Conservation (phyloP, 2,797 vertebrate species). For the Momotus momota region DNA sequence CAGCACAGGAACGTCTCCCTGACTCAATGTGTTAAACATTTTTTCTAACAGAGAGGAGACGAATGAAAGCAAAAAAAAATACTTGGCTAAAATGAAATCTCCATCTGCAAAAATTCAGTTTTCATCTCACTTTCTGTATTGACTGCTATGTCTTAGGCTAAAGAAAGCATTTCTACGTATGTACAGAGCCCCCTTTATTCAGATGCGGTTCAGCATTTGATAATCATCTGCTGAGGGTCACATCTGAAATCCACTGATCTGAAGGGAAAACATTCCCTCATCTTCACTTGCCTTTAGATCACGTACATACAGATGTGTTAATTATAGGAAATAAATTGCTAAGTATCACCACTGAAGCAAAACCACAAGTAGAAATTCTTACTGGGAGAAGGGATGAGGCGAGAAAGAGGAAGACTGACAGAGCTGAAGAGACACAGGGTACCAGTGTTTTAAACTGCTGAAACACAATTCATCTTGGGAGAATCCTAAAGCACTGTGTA, state of each 20-base stretch:
- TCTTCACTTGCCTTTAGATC: conserved; percentile 2
- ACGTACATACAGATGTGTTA: not conserved
- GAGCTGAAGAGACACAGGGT: not conserved
- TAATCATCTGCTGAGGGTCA: conserved; percentile 30
- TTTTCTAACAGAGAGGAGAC: conserved; percentile 39
- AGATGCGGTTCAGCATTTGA: conserved; percentile 10
- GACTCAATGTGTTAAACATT: conserved; percentile 29
- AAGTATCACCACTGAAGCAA: not conserved
- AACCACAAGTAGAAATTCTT: not conserved
- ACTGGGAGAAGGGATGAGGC: not conserved
- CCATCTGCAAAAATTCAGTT: not conserved
- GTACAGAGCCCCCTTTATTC: not conserved
- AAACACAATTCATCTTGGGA: not conserved
- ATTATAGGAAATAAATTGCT: not conserved
- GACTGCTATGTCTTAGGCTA: conserved; percentile 11
- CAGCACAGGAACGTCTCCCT: conserved; percentile 48
- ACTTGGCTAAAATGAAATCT: conserved; percentile 28
- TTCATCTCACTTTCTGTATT: conserved; percentile 30
- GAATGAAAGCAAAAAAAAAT: not conserved
- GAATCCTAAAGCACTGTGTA: not conserved
- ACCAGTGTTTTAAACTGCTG: not conserved
- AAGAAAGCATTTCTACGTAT: not conserved
- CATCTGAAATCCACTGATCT: not conserved
- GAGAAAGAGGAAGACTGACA: not conserved
- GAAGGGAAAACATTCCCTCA: conserved; percentile 4